Base-by-base conservation (phyloP, 1,140 invertebrate species). In the Colletes latitarsis region DNA sequence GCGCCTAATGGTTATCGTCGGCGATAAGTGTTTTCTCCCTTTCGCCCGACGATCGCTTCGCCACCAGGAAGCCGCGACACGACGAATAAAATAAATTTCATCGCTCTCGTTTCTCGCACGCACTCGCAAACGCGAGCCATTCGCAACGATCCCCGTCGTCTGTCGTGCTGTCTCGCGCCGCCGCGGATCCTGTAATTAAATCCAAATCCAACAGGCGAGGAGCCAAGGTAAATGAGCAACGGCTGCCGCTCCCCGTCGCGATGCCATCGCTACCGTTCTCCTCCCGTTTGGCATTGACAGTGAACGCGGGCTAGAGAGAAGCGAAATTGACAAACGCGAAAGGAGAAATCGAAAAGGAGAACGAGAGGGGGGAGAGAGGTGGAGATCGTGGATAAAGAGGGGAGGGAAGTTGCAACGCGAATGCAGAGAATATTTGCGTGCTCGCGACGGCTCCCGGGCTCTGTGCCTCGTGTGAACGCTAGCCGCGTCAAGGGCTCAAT, bases 401-500 rank as follows among this genome's bases (percentile, higher is more conserved):
- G 30, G 68, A 68, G 82, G 3, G 58, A 58, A 63, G 19, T 64
- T 77, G 69, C n/a, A 76, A 78, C 41, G 57, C 71, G 46, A 64
- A 9, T 39, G 55, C 41, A 17, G 62, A 46, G 62, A 30, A 17
- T 79, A 52, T 67, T 75, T 67, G 71, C 60, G 58, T 43, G 49
- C 60, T 60, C 55, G 67, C 70, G 53, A 53, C 60, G 43, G 73
- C 68, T 77, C 49, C 30, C 41, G 5, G 8, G 43, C 76, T 71
- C 57, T 69, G 75, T 53, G 55, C 70, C 63, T 71, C 86, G 78
- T 71, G 78, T 70, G 83, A 88, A 88, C 75, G 86, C 63, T 84
- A 80, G 70, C 81, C 81, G 83, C 87, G 87, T 88, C 87, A 88
- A 88, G 87, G 75, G 86, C 82, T 86, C 87, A 88, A 88, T 88